Base-by-base conservation (phyloP, 1,140 invertebrate genomes). In the Pogonus chalceus region DNA sequence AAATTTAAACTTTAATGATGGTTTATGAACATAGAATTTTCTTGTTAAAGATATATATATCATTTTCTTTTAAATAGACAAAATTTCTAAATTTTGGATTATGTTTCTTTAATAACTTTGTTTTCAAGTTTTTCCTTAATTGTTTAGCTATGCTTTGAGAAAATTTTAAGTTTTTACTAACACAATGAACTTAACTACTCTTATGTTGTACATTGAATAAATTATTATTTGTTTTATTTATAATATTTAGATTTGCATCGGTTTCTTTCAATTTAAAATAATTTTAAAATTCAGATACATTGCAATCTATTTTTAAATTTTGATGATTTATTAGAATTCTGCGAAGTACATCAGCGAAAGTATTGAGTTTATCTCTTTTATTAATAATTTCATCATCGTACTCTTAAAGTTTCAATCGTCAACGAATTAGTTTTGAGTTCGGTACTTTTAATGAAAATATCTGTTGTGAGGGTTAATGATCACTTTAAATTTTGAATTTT, bases 401-500 rank as follows among this genome's bases (percentile, higher is more conserved):
- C 56, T 69, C 65, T 35, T 57, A 55, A 18, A 70, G 39, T 56
- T 62, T 60, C 0, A 69, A 49, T 49, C 58, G 48, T 65, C 67
- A 69, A 49, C 65, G 37, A 7, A 62, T 62, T 10, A 70, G 49
- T 58, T 62, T 63, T 21, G 53, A 54, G 43, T 61, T 65, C 1
- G 59, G 51, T 21, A 66, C 62, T 56, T 73, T 76, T n/a, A n/a
- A n/a, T 23, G 59, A 58, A 51, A 64, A 63, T 35, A 79, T 58
- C 63, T 64, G 75, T 37, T 49, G 54, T 21, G 76, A 58, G 2
- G 72, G 65, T 52, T 62, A 64, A 51, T 78, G 63, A 51, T 69
- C 66, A 2, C 57, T 62, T 9, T 55, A 26, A 10, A 65, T 58
- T 43, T 49, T 54, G 52, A 68, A 67, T 55, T 63, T 60, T 43